A percentile compares a stretch with the other conserved stretches of the same genome.
phyloP scores from a whole-genome alignment of 2,113 vertebrate genomes.

The Psettodes erumei region DNA sequence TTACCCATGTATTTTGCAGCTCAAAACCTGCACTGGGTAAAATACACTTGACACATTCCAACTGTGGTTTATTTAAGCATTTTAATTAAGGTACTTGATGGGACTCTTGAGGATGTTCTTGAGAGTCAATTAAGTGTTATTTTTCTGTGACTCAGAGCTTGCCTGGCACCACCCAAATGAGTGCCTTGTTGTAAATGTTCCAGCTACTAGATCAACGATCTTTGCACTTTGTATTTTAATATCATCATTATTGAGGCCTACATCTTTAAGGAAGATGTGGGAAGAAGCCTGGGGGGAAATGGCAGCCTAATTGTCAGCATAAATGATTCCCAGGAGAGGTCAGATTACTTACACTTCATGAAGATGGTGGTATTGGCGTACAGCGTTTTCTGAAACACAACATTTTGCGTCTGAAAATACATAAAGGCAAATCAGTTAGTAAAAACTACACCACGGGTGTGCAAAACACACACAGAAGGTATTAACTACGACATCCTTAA shows the following conservation, averaged over 20 bases:
- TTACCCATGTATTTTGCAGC: neutral
- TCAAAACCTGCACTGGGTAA: neutral
- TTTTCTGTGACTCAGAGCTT: too few species aligned
- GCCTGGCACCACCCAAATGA: neutral
- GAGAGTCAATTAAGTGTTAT: neutral
- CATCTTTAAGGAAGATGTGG: too few species aligned
- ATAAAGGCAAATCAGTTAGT: slow-evolving; percentile 6
- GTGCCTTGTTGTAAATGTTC: neutral
- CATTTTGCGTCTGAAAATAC: slow-evolving; percentile 70
- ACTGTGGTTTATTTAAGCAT: too few species aligned
- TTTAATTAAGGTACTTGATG: neutral
- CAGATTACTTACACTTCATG: slow-evolving; percentile 79
- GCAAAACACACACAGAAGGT: neutral
- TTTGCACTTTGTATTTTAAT: too few species aligned
- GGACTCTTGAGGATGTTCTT: neutral
- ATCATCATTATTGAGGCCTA: too few species aligned
- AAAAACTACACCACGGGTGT: neutral
- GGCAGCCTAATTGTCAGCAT: neutral
- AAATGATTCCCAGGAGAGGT: neutral
- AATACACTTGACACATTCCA: neutral
- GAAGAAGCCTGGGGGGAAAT: too few species aligned
- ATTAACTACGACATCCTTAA: too few species aligned
- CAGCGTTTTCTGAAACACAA: slow-evolving; percentile 81
- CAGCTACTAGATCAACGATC: neutral
- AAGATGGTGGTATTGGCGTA: slow-evolving; percentile 83